Evolutionary conservation across 2,797 vertebrate genomes (phyloP), one percentile per base, ranked within the genome.

Genomic region (Nyctalus aviator): DNA sequence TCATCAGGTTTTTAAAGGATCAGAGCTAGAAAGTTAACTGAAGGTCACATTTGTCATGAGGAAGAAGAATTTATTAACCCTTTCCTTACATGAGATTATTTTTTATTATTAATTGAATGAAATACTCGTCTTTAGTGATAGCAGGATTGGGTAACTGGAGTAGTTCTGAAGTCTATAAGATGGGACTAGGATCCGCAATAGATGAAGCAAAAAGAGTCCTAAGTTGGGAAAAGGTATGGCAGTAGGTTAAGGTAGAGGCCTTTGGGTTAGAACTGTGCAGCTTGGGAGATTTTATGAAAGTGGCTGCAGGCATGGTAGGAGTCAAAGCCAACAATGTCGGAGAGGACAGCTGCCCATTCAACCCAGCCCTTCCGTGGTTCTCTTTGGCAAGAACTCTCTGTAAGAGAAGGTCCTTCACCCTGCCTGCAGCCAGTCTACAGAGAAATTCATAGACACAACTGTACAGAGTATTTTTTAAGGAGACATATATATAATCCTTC

Each of bases 11-110:
- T 91, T 78, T 30, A 84, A 55, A 84, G 59, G 35, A 73, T 57
- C 8, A 68, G 59, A 86, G 46, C 72, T 92, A 77, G 73, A 90
- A 77, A 73, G 35, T 93, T 90, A 95, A 73, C 37, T 89, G 53
- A 59, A 32, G 46, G 27, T 84, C 35, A 81, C 8, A 11, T 84
- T 35, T 81, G 30, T 88, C 30, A 27, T 41, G n/a, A 93, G 68
- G 46, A 85, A 91, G n/a, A 84, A 78, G 7, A 25, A 41, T 76
- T 93, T 85, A n/a, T 88, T 79, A 87, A 71, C 62, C 55, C 35
- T 87, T 94, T 84, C 20, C 7, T 91, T 94, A 83, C 5, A 53
- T 62, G 48, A 72, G 14, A 23, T 64, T 94, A 59, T 44, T 64
- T 64, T 57, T 27, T 44, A 55, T 72, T 30, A 53, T 88, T 89